Evolutionary conservation across 2,113 vertebrate genomes (phyloP).

Genomic region (Recurvirostra avosetta): DNA sequence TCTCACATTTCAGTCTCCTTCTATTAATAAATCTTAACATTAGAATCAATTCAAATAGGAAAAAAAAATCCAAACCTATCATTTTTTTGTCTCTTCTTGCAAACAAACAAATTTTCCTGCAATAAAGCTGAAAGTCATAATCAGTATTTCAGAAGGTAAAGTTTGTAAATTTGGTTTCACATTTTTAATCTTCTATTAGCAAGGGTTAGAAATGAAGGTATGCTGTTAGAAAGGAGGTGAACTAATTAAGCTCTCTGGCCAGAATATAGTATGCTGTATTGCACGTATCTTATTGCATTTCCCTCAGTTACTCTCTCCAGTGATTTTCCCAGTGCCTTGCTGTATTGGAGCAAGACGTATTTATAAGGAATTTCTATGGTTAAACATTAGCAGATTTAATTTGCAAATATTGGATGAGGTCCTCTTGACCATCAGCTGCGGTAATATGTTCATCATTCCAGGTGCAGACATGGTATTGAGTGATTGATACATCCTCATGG

Average conservation of each 20-base stretch:
- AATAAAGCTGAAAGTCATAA: neutral
- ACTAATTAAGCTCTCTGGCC: neutral
- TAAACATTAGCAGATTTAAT: neutral
- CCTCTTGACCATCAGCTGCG: neutral
- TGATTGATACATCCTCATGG: neutral
- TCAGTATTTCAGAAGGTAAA: neutral
- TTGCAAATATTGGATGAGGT: neutral
- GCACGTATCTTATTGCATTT: fast-evolving
- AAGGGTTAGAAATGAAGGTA: neutral
- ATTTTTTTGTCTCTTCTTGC: neutral
- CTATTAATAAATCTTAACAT: slow-evolving; percentile 33
- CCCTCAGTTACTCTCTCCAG: neutral
- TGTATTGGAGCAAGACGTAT: neutral
- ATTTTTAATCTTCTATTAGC: neutral
- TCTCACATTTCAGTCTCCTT: neutral
- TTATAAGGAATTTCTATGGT: neutral
- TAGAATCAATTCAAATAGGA: neutral
- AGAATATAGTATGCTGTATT: neutral
- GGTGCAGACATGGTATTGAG: neutral
- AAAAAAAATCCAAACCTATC: neutral
- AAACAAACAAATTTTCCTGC: neutral
- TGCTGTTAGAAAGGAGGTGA: neutral
- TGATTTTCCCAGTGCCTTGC: neutral
- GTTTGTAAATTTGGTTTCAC: neutral
- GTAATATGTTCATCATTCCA: neutral